Percentiles rank a stretch among this genome's conserved stretches.
phyloP scores from a whole-genome alignment of 2,888 invertebrate species.

The Julus scanicus region DNA sequence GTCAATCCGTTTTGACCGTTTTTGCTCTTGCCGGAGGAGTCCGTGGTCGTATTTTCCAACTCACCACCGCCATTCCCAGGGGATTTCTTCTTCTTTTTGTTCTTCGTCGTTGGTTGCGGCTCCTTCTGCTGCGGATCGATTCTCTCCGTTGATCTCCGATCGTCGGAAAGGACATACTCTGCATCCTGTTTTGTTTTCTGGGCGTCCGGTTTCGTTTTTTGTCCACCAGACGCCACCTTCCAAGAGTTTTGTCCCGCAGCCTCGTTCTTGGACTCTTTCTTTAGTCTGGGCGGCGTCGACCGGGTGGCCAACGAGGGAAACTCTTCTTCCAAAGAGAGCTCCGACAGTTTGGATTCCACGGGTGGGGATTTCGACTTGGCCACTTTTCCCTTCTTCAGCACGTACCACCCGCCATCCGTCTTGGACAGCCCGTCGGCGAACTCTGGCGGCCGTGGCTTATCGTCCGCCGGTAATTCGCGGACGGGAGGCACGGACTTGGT shows the following conservation, averaged over 20 bases:
- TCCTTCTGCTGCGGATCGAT: not conserved
- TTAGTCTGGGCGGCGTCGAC: not conserved
- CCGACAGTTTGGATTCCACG: not conserved
- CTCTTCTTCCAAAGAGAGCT: not conserved
- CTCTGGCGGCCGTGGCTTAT: not conserved
- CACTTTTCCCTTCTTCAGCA: constrained; percentile 54
- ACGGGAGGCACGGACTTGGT: not conserved
- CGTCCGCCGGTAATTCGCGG: not conserved
- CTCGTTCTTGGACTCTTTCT: not conserved
- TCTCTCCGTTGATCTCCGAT: not conserved
- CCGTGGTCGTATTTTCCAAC: not conserved
- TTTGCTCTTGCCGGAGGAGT: not conserved
- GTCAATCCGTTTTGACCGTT: not conserved
- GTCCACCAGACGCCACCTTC: not conserved
- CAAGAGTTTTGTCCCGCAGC: not conserved
- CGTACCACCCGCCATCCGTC: constrained; percentile 51
- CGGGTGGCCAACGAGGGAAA: not conserved
- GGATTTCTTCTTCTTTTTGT: constrained; percentile 53
- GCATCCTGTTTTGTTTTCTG: not conserved
- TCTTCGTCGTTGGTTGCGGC: not conserved
- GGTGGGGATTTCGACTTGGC: constrained; percentile 33
- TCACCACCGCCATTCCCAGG: not conserved
- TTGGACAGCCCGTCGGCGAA: constrained; percentile 24
- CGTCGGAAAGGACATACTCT: not conserved
- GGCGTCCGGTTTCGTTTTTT: not conserved